Evolutionary conservation across 2,113 vertebrate species (phyloP).

Genomic region (Rhizomys pruinosus): DNA sequence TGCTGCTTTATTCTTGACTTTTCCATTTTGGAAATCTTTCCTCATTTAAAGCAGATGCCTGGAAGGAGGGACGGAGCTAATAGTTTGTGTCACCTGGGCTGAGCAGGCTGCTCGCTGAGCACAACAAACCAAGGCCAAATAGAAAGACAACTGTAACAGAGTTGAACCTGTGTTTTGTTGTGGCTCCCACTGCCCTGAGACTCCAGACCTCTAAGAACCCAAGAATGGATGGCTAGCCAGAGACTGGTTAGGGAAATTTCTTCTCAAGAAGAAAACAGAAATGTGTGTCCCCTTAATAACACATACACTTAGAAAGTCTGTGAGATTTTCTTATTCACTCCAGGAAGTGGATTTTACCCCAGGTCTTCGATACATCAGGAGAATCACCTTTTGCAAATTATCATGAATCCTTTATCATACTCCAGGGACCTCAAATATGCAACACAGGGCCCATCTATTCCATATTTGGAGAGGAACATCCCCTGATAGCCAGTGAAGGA

Average conservation of each 20-base stretch:
- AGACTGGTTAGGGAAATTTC: background rate
- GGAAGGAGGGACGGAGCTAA: background rate
- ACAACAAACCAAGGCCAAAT: background rate
- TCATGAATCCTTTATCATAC: background rate
- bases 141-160: no score
- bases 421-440: background rate
- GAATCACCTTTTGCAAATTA: background rate
- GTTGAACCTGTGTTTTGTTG: no score
- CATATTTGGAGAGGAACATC: background rate
- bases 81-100: background rate
- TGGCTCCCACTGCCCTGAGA: background rate
- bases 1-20: background rate
- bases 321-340: background rate
- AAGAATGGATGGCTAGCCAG: background rate
- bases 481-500: accelerated
- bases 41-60: background rate
- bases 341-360: background rate
- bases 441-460: background rate
- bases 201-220: background rate
- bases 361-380: background rate
- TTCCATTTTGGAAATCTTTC: background rate
- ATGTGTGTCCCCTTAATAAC: background rate
- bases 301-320: background rate
- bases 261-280: constrained; percentile 14
- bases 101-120: background rate